Conservation (phyloP, 2,797 vertebrate genomes). For the Sparidentex hasta region DNA sequence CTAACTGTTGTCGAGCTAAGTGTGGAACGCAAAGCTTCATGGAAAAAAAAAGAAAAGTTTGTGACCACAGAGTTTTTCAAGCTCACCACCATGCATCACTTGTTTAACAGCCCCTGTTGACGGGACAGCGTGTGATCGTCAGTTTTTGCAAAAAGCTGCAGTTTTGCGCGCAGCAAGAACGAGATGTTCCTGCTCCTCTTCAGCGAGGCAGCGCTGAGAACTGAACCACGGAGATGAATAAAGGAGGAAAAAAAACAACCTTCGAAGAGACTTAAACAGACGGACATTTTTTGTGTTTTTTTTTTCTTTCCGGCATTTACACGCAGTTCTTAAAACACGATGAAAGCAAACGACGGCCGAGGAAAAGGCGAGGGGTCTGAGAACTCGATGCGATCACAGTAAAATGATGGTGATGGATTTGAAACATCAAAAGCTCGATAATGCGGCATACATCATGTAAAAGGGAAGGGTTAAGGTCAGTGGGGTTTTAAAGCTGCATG, state of each 20-base stretch:
- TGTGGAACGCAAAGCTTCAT: too few relatives aligned
- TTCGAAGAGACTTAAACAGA: background rate
- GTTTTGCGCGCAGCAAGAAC: background rate
- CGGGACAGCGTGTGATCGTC: background rate
- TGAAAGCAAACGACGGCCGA: background rate
- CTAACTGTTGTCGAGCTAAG: too few relatives aligned
- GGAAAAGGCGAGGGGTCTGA: background rate
- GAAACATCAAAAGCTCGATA: slow-evolving; percentile 24
- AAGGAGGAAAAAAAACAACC: background rate
- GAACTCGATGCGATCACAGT: background rate
- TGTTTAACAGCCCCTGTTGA: background rate
- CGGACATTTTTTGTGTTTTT: background rate
- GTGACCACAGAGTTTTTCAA: background rate
- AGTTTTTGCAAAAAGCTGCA: background rate
- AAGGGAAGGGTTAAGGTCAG: background rate
- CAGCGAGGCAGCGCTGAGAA: background rate
- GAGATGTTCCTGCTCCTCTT: background rate
- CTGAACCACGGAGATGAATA: background rate
- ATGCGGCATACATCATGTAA: background rate
- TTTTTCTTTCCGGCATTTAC: background rate
- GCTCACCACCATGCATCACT: background rate
- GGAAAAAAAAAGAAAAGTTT: too few relatives aligned
- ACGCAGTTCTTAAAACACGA: background rate
- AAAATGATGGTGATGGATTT: slow-evolving; percentile 18
- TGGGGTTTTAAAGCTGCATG: slow-evolving; percentile 8